A percentile compares a stretch with the other conserved stretches of the same genome.
Evolutionary conservation across 2,113 vertebrate species (phyloP).

Genomic region (Menidia beryllina): DNA sequence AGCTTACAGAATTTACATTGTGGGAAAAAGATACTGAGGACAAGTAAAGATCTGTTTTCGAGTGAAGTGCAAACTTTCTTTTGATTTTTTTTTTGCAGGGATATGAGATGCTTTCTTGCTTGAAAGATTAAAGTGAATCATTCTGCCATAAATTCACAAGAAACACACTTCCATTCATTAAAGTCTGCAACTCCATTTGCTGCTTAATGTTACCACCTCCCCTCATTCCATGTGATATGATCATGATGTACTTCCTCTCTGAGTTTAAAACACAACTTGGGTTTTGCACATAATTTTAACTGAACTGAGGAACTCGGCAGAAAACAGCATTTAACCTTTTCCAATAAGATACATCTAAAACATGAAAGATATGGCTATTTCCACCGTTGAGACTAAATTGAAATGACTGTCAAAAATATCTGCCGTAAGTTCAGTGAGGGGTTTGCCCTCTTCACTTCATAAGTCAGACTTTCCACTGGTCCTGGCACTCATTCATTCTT

Average conservation of each 20-base stretch:
- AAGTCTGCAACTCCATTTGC: constrained; percentile 33
- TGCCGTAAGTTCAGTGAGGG: background rate
- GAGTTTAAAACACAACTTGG: background rate
- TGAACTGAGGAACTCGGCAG: background rate
- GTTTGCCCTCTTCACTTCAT: background rate
- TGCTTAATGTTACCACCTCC: constrained; percentile 17
- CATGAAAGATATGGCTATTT: background rate
- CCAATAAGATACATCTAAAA: background rate
- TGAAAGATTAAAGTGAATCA: constrained; percentile 29
- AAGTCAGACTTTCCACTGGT: constrained; percentile 18
- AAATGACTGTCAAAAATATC: too few species aligned
- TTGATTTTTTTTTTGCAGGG: background rate
- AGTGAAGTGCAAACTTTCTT: too few species aligned
- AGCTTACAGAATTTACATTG: too few species aligned
- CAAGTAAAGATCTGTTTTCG: background rate
- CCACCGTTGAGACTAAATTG: background rate
- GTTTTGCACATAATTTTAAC: constrained; percentile 5
- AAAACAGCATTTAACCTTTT: background rate
- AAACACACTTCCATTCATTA: constrained; percentile 22
- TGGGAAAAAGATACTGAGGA: too few species aligned
- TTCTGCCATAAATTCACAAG: constrained; percentile 14
- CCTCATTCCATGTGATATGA: constrained; percentile 6
- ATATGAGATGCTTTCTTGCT: constrained; percentile 1
- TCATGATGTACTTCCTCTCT: background rate
- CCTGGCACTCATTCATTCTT: constrained; percentile 14